Percentiles rank a stretch among this genome's conserved stretches.
These are phyloP conservation scores for Empidonax alnorum DNA, from an alignment of 2,113 vertebrate genomes.

Conservation along the genomic window DNA sequence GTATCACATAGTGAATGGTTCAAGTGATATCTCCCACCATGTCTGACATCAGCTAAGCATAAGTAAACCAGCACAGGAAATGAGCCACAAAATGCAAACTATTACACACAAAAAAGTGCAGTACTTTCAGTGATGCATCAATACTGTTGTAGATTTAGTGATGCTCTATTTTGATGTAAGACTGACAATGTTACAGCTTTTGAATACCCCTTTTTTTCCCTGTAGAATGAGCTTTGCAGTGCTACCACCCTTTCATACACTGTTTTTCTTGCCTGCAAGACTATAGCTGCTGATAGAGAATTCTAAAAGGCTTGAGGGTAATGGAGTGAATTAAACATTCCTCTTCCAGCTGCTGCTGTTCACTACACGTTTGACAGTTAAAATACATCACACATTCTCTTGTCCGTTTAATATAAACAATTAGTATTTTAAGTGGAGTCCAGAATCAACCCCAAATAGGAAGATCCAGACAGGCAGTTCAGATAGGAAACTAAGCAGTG, in stretches of 20 bases:
- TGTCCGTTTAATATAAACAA: slow-evolving; percentile 80
- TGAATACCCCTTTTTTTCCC: neutral
- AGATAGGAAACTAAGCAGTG: slow-evolving; percentile 71
- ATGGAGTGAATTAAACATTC: slow-evolving; percentile 53
- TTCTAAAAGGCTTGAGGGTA: slow-evolving; percentile 52
- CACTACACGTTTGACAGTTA: slow-evolving; percentile 81
- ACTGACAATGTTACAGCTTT: neutral
- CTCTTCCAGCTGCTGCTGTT: slow-evolving; percentile 78
- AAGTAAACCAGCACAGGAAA: neutral
- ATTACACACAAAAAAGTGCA: neutral
- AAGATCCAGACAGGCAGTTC: slow-evolving; percentile 69
- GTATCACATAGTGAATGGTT: neutral
- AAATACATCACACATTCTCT: slow-evolving; percentile 81
- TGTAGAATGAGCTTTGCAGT: neutral
- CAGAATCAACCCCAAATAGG: slow-evolving; percentile 75
- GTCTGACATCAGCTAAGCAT: neutral
- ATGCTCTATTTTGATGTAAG: neutral
- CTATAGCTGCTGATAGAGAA: slow-evolving; percentile 39
- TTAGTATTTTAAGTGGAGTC: slow-evolving; percentile 78
- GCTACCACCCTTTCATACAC: neutral
- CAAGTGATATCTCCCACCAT: neutral
- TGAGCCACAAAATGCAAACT: neutral
- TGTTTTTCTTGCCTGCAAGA: neutral
- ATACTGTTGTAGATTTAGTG: neutral
- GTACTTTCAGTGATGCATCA: neutral